Evolutionary conservation across 2,888 invertebrate genomes (phyloP).

Genomic region (Ryuthela nishihirai): DNA sequence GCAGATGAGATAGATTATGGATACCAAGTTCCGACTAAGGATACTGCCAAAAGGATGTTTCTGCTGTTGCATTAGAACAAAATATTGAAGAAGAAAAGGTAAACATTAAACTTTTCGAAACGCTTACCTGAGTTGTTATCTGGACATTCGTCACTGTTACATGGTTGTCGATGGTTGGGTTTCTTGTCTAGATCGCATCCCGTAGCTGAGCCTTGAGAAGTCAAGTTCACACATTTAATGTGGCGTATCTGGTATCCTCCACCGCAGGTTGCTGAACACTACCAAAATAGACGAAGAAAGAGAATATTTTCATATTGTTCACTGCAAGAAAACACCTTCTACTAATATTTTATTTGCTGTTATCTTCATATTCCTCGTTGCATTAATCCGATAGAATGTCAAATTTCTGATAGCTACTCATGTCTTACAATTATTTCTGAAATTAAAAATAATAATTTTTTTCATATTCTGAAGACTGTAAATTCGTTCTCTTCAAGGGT

Average conservation of each 20-base stretch:
- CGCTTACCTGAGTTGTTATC: constrained; percentile 30
- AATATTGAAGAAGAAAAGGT: neutral
- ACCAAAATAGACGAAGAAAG: constrained; percentile 25
- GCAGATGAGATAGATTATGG: no score
- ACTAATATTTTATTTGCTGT: no score
- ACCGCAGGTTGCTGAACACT: constrained; percentile 52
- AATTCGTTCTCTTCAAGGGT: no score
- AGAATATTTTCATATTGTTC: no score
- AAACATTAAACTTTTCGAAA: neutral
- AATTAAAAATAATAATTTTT: no score
- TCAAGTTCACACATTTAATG: constrained; percentile 50
- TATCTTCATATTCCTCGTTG: no score
- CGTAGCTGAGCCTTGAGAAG: constrained; percentile 46
- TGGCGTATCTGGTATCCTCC: constrained; percentile 50
- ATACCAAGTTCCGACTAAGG: neutral
- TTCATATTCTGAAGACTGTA: no score
- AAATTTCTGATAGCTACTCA: no score
- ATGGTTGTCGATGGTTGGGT: constrained; percentile 48
- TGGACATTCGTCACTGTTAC: constrained; percentile 49
- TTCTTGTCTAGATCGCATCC: constrained; percentile 47
- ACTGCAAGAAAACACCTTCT: no score
- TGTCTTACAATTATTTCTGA: no score
- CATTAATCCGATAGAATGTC: no score
- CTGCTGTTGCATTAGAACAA: neutral
- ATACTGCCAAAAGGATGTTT: neutral